Base-by-base conservation (phyloP, 1,140 invertebrate genomes). In the Papilio glaucus region DNA sequence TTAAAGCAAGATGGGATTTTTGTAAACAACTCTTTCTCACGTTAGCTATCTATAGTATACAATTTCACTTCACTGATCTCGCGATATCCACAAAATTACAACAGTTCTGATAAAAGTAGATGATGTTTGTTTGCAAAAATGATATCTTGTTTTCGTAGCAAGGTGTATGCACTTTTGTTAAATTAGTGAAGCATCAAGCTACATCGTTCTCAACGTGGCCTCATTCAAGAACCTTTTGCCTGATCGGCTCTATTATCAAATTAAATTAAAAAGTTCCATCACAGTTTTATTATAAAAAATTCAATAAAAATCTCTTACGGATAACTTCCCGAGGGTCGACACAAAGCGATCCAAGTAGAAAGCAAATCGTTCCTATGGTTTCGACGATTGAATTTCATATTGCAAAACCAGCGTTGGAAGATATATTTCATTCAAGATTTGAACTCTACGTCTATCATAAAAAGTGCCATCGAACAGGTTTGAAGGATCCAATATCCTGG, bases 311-410 rank as follows among this genome's bases (percentile, higher is more conserved):
- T 57, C 49, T 24, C 21, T 10, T 24, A 57, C 24, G 15, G 15
- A 65, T 38, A 65, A 65, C 13, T 39, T 38, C 15, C 18, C 15
- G 8, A 18, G 62, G 62, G 33, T 38, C 62, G 37, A 65, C n/a
- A 37, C 29, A 39, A 65, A 65, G 21, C 62, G 15, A 37, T 21
- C 10, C 62, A 65, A 41, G 37, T 39, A 39, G 62, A 65, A 65
- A 65, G 62, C 62, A 9, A 65, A 65, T 65, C 29, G 33, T 62
- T 65, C 29, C 62, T 65, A 65, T 65, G 62, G 62, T 65, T 38
- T 65, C 62, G 21, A 18, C 29, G 29, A 65, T 65, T 65, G 62
- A 65, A 65, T 65, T 65, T 65, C 62, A 65, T 37, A 21, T 65
- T 38, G 37, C 62, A 65, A 39, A 65, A 18, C 62, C 18, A 65